These are phyloP conservation scores for Anas bahamensis DNA, from an alignment of 2,797 vertebrate species.

Conservation along the genomic window DNA sequence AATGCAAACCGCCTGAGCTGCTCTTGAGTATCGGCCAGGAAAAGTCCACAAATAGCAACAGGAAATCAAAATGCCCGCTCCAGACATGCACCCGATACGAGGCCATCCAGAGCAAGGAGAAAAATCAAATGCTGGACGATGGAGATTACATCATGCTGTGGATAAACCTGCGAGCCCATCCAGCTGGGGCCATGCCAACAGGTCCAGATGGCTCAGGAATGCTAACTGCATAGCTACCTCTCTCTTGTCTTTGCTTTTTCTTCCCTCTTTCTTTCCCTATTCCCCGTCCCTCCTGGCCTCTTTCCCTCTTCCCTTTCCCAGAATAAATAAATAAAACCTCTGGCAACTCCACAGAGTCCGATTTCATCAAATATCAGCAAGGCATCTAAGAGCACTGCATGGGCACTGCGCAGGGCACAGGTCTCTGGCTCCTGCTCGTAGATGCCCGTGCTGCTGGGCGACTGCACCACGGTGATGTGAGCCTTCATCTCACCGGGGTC, in stretches of 20 bases:
- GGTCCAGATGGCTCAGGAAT: conserved; percentile 80
- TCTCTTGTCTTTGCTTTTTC: conserved; percentile 52
- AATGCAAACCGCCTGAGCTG: conserved; percentile 29
- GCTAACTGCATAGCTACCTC: conserved; percentile 78
- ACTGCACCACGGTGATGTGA: neutral
- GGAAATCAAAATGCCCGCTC: conserved; percentile 71
- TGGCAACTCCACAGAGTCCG: neutral
- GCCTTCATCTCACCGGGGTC: neutral
- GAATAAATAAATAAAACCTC: conserved; percentile 25
- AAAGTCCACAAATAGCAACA: conserved; percentile 69
- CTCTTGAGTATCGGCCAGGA: conserved; percentile 40
- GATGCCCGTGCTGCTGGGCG: neutral
- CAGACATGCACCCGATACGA: conserved; percentile 53
- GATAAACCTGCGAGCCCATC: conserved; percentile 64
- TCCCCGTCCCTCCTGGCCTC: neutral
- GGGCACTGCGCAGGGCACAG: neutral
- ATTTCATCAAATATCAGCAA: neutral
- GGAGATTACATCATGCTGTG: conserved; percentile 76
- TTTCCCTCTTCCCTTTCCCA: conserved; percentile 4
- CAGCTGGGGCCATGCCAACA: conserved; percentile 79
- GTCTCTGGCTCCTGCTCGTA: neutral
- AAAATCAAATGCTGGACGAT: conserved; percentile 38
- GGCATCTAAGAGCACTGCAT: neutral
- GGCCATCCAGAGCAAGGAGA: conserved; percentile 41
- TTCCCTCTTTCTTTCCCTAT: conserved; percentile 11